phyloP scores from a whole-genome alignment of 2,888 invertebrate species.

The Erpobdella octoculata region DNA sequence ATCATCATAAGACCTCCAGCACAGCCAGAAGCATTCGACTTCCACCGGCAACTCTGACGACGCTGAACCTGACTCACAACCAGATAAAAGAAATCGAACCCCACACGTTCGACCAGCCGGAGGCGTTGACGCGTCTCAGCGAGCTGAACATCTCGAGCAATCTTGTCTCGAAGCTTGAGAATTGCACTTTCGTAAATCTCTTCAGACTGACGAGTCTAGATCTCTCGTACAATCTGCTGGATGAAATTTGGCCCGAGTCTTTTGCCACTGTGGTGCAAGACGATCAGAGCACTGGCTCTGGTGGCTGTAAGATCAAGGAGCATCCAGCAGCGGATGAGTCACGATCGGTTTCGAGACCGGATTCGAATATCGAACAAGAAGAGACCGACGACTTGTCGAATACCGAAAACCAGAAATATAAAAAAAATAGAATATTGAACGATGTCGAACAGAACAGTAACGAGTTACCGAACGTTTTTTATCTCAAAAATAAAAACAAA shows the following conservation, averaged over 20 bases:
- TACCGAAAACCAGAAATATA: too few relatives aligned
- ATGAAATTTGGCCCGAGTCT: slow-evolving; percentile 20
- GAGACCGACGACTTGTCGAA: background rate
- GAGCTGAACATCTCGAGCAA: slow-evolving; percentile 41
- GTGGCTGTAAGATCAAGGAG: background rate
- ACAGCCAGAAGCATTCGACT: too few relatives aligned
- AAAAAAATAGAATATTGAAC: too few relatives aligned
- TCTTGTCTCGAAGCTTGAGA: slow-evolving; percentile 38
- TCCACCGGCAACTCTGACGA: slow-evolving; percentile 2
- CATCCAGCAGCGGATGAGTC: background rate
- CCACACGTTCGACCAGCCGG: slow-evolving; percentile 22
- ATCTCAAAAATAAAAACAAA: too few relatives aligned
- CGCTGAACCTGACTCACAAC: slow-evolving; percentile 33
- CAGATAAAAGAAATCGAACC: slow-evolving; percentile 17
- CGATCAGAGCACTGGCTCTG: background rate
- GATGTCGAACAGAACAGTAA: too few relatives aligned
- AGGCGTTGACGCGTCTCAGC: slow-evolving; percentile 24
- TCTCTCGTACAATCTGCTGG: slow-evolving; percentile 43
- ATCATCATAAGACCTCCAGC: too few relatives aligned
- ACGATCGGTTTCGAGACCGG: background rate
- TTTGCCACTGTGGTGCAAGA: slow-evolving; percentile 11
- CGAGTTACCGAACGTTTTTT: too few relatives aligned
- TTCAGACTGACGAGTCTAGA: slow-evolving; percentile 41
- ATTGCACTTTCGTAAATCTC: slow-evolving; percentile 41
- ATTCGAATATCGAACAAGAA: background rate